phyloP scores from a whole-genome alignment of 2,797 vertebrate genomes.

The Trachops cirrhosus region DNA sequence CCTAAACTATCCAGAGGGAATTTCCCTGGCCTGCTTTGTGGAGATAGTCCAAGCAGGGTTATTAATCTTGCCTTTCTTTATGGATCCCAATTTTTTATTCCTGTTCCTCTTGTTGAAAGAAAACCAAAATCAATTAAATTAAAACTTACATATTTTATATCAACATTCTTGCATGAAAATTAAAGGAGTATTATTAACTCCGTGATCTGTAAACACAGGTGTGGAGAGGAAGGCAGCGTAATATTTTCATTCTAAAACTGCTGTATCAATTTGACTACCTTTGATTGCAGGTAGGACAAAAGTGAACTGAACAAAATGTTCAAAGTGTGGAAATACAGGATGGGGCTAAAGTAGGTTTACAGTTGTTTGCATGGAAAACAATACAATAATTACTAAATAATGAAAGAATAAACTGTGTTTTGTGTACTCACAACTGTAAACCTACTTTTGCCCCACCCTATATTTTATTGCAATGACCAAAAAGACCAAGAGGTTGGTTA shows the following conservation, averaged over 20 bases:
- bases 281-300: background rate
- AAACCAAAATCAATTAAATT: constrained; percentile 30
- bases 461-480: background rate
- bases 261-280: background rate
- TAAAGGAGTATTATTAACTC: background rate
- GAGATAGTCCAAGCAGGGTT: background rate
- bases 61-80: constrained; percentile 47
- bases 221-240: background rate
- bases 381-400: background rate
- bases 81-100: background rate
- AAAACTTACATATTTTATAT: constrained; percentile 26
- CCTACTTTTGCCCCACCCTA: background rate
- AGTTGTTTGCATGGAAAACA: background rate
- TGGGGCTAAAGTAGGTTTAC: background rate
- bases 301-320: background rate
- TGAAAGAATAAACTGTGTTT: background rate
- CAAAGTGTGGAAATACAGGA: background rate
- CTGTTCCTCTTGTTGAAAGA: background rate
- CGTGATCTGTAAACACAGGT: constrained; percentile 1
- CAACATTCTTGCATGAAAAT: constrained; percentile 38
- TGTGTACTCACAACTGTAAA: background rate
- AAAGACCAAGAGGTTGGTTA: background rate
- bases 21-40: constrained; percentile 31
- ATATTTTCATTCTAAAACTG: background rate
- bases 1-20: constrained; percentile 42